These are phyloP conservation scores for Tetheella fluctuosa DNA, from an alignment of 2,888 invertebrate genomes.

Conservation along the genomic window DNA sequence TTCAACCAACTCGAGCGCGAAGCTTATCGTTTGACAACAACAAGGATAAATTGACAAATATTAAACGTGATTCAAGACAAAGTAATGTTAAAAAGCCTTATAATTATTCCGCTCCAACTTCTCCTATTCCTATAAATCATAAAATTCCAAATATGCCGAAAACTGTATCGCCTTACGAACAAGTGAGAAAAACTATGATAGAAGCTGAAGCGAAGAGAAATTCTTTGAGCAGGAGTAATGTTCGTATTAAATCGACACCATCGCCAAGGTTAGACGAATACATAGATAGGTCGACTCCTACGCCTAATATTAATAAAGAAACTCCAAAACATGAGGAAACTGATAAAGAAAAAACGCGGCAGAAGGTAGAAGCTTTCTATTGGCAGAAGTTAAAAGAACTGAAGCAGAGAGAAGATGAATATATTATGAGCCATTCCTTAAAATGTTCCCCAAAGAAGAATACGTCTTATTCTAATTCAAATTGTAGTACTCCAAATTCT, in stretches of 20 bases:
- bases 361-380: slow-evolving; percentile 86
- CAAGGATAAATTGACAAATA: slow-evolving; percentile 31
- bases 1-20: slow-evolving; percentile 73
- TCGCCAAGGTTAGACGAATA: slow-evolving; percentile 43
- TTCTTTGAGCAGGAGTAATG: slow-evolving; percentile 55
- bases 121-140: slow-evolving; percentile 65
- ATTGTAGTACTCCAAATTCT: slow-evolving; percentile 56
- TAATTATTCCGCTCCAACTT: slow-evolving; percentile 77
- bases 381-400: slow-evolving; percentile 87
- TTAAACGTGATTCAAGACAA: slow-evolving; percentile 23
- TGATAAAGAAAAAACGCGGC: slow-evolving; percentile 82
- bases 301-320: slow-evolving; percentile 22
- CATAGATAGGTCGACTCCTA: slow-evolving; percentile 29
- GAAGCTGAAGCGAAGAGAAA: slow-evolving; percentile 72
- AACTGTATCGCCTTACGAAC: slow-evolving; percentile 73
- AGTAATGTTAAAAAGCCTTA: slow-evolving; percentile 56
- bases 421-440: slow-evolving; percentile 62
- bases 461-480: slow-evolving; percentile 42
- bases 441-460: slow-evolving; percentile 39
- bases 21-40: slow-evolving; percentile 69
- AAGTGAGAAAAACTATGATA: slow-evolving; percentile 68
- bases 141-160: slow-evolving; percentile 75
- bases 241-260: slow-evolving; percentile 49
- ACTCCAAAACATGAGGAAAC: slow-evolving; percentile 38
- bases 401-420: slow-evolving; percentile 86